These are phyloP conservation scores for Romanomermis culicivorax DNA, from an alignment of 2,888 invertebrate species.

Conservation along the genomic window DNA sequence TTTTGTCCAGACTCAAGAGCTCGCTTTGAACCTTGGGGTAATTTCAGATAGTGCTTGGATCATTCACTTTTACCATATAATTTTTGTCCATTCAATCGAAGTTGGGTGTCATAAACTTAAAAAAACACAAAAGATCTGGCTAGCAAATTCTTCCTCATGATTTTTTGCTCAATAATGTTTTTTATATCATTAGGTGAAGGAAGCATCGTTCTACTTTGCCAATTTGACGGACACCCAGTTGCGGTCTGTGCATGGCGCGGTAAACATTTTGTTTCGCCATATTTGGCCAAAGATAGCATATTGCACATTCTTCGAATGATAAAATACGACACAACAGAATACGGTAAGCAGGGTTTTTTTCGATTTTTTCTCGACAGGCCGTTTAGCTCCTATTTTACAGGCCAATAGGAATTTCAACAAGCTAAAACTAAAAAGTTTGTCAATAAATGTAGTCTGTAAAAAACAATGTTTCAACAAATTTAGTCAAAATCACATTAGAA, in stretches of 20 bases:
- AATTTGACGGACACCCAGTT: conserved; percentile 22
- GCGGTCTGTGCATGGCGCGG: conserved; percentile 58
- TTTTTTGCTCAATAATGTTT: not conserved
- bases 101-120: too few relatives aligned
- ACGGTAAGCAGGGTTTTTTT: conserved; percentile 41
- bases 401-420: too few relatives aligned
- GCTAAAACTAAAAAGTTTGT: too few relatives aligned
- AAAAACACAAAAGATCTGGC: not conserved
- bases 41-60: too few relatives aligned
- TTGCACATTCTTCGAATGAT: conserved; percentile 63
- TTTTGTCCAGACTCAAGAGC: not conserved
- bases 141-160: not conserved
- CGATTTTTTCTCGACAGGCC: too few relatives aligned
- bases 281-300: conserved; percentile 60
- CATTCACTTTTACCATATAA: too few relatives aligned
- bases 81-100: too few relatives aligned
- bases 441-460: too few relatives aligned
- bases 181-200: conserved; percentile 9
- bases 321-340: conserved; percentile 63
- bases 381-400: too few relatives aligned
- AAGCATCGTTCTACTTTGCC: conserved; percentile 4
- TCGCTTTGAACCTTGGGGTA: not conserved
- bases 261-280: conserved; percentile 59
- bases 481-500: too few relatives aligned
- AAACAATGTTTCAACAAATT: too few relatives aligned